These are phyloP conservation scores for Cenopis cana DNA, from an alignment of 2,888 invertebrate species.

Conservation along the genomic window DNA sequence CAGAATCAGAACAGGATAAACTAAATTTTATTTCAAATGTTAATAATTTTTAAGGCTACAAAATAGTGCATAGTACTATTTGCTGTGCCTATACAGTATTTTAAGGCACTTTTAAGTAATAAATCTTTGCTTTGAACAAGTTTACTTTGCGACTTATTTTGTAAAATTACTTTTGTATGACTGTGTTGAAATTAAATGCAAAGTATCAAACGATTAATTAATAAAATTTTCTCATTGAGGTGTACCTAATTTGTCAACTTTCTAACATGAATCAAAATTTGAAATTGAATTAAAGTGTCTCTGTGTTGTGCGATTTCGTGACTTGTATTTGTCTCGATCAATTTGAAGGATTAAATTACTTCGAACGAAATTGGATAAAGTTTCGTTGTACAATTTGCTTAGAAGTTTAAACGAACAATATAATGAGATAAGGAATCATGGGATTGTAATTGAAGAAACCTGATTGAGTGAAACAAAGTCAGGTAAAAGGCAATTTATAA, in stretches of 20 bases:
- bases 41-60: too few species aligned
- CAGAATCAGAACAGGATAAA: too few species aligned
- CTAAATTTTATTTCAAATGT: too few species aligned
- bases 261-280: slow-evolving; percentile 16
- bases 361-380: slow-evolving; percentile 33
- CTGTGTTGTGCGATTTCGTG: slow-evolving; percentile 33
- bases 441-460: neutral
- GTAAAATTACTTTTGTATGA: too few species aligned
- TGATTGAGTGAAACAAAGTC: neutral
- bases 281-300: slow-evolving; percentile 32
- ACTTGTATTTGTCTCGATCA: slow-evolving; percentile 39
- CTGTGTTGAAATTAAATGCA: too few species aligned
- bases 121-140: too few species aligned
- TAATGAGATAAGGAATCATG: slow-evolving; percentile 5
- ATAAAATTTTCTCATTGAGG: slow-evolving; percentile 11
- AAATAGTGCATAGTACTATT: too few species aligned
- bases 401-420: slow-evolving; percentile 19
- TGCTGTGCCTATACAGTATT: too few species aligned
- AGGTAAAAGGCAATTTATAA: too few species aligned
- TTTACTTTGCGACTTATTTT: too few species aligned
- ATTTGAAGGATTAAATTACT: slow-evolving; percentile 39
- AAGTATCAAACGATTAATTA: slow-evolving; percentile 2
- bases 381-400: slow-evolving; percentile 25
- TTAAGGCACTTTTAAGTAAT: too few species aligned
- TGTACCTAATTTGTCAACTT: slow-evolving; percentile 28